Evolutionary conservation across 2,113 vertebrate genomes (phyloP).

Genomic region (Pteruthius melanotis): DNA sequence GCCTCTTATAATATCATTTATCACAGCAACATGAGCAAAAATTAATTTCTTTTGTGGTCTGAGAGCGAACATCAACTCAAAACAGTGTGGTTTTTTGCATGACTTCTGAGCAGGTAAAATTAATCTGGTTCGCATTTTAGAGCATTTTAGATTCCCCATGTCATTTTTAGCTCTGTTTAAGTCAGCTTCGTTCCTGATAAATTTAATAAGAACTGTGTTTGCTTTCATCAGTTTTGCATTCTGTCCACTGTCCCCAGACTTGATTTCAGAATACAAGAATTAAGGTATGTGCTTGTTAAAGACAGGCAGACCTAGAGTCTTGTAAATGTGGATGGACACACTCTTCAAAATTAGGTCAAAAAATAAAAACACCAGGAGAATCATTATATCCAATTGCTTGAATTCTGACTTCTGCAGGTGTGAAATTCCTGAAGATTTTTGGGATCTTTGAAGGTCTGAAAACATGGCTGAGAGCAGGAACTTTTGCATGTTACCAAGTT

Average conservation of each 20-base stretch:
- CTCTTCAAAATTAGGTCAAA: background rate
- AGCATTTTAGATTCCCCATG: background rate
- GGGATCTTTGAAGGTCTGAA: background rate
- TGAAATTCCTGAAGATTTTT: background rate
- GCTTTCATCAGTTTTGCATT: background rate
- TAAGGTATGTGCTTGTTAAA: background rate
- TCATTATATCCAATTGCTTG: background rate
- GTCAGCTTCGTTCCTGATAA: background rate
- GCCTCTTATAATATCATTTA: background rate
- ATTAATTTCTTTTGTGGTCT: background rate
- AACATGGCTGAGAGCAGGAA: background rate
- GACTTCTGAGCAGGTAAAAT: background rate
- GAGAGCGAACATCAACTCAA: background rate
- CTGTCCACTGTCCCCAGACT: background rate
- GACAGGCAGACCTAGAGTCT: background rate
- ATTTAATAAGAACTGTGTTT: background rate
- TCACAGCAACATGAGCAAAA: background rate
- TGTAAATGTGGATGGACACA: background rate
- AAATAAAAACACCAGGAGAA: background rate
- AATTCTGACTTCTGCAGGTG: background rate
- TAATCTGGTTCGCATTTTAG: background rate
- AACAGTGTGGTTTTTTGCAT: background rate
- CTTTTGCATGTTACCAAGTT: fast-evolving
- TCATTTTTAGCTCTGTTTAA: background rate
- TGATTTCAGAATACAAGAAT: background rate